Base-by-base conservation (phyloP, 2,888 invertebrate genomes). In the Ypsolopha scabrella region DNA sequence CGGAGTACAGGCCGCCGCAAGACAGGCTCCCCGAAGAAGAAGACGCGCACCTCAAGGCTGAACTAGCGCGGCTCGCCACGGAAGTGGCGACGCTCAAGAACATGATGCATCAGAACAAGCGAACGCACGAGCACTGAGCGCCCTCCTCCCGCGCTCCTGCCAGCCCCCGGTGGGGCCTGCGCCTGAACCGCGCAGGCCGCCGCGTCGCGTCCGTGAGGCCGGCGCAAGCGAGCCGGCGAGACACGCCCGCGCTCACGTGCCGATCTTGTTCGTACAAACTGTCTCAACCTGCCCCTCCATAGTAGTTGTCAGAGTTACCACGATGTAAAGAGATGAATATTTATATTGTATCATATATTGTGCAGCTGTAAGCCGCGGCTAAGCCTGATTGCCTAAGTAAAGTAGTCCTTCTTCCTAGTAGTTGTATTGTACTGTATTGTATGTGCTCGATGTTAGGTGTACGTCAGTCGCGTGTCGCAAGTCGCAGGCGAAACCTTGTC, bases 11-110 rank as follows among this genome's bases (percentile, higher is more conserved):
- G 65, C 76, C 80, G 38, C 68, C 78, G 0, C 76, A 77, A n/a
- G 79, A 76, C 58, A 63, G 83, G 54, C 65, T 80, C 39, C 75
- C 63, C 3, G 88, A 88, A 49, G 91, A 92, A 58, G 90, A 90
- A 58, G 91, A 93, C 68, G 89, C 91, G 56, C 93, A 93, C 72
- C 88, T 97, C 10, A 94, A 95, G 71, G 93, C 93, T 4, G 94
- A 97, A 77, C 87, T 98, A 60, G 94, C 94, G 63, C 90, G 94
- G 61, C 90, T 98, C 33, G 96, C 96, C 38, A 93, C 94, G 1
- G 97, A 98, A 80, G 96, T 98, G 58, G 96, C 95, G 50, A 94
- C 93, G 58, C 90, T 98, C 7, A 95, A 96, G 74, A 92, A 92
- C 66, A 91, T 93, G 87, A 90, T 94, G 87, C 92, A 91, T 56